A percentile compares a stretch with the other conserved stretches of the same genome.
Conservation (phyloP, 1,140 invertebrate genomes). For the Phthorimaea operculella region DNA sequence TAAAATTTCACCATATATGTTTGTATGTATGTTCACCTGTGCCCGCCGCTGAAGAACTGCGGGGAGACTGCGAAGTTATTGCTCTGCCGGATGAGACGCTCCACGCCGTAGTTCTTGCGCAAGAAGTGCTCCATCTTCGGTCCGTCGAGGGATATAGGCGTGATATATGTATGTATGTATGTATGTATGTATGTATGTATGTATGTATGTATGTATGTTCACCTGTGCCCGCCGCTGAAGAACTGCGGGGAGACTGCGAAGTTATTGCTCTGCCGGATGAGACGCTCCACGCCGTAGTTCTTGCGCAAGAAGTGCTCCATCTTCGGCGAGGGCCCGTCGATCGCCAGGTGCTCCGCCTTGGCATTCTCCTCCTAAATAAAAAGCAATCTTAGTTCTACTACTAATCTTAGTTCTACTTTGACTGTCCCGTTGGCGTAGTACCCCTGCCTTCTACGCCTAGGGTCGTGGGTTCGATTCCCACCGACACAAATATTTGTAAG, state of each 20-base stretch:
- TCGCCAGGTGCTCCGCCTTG: slow-evolving; percentile 79
- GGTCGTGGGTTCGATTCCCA: no score
- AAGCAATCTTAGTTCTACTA: no score
- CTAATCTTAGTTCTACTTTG: no score
- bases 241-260: slow-evolving; percentile 43
- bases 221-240: slow-evolving; percentile 23
- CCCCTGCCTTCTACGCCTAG: no score
- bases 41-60: slow-evolving; percentile 28
- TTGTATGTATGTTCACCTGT: slow-evolving; percentile 14
- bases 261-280: slow-evolving; percentile 43
- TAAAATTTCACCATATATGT: no score
- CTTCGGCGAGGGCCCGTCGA: slow-evolving; percentile 91
- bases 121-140: slow-evolving; percentile 91
- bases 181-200: no score
- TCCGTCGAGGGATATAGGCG: no score
- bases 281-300: slow-evolving; percentile 73
- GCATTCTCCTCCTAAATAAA: slow-evolving; percentile 72
- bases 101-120: slow-evolving; percentile 79
- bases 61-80: slow-evolving; percentile 48
- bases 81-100: slow-evolving; percentile 30
- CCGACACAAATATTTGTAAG: no score
- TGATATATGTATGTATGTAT: no score
- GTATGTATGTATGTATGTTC: background rate
- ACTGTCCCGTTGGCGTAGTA: no score
- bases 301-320: slow-evolving; percentile 86